Base-by-base conservation (phyloP, 2,797 vertebrate species). In the Melanotaenia maccullochi region DNA sequence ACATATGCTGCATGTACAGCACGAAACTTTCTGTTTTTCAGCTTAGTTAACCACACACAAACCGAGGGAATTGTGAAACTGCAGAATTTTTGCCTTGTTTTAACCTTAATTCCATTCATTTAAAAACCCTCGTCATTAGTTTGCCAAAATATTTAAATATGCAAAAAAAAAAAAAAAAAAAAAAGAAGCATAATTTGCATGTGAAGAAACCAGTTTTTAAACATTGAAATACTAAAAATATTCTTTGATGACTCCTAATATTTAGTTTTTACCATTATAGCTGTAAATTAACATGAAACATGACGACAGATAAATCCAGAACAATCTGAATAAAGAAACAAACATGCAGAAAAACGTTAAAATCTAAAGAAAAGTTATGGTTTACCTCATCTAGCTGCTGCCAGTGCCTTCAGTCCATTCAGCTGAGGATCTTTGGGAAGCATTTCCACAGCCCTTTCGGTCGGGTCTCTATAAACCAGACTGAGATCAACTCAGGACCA, bases 351-450 rank as follows among this genome's bases (percentile, higher is more conserved):
- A 25, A 55, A 1, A 0, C 9, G 16, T 55, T 68, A 0, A 38
- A 49, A 69, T 62, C 54, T 22, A 68, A 7, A 20, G 18, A 2
- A 42, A 54, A 14, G 24, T 33, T n/a, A 22, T 44, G 1, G 33
- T 38, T 88, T 85, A 66, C 84, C 58, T 93, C 85, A 92, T 90
- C 84, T 60, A 87, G 72, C 70, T 78, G 65, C 67, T 69, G 74
- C 55, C 77, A n/a, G 76, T 64, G 67, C 68, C 73, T 69, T 76
- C 59, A 44, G 60, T 83, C 68, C 76, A 32, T 57, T 84, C 72
- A 77, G 61, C 56, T 78, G 79, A 63, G 75, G 68, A 47, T 79
- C 64, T 80, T 76, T 87, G 20, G 81, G 78, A 63, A 76, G 56
- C 89, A 89, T 89, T 85, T 86, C 70, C 30, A 52, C n/a, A 1